These are phyloP conservation scores for Eulimnadia texana DNA, from an alignment of 1,140 invertebrate species.

Conservation along the genomic window DNA sequence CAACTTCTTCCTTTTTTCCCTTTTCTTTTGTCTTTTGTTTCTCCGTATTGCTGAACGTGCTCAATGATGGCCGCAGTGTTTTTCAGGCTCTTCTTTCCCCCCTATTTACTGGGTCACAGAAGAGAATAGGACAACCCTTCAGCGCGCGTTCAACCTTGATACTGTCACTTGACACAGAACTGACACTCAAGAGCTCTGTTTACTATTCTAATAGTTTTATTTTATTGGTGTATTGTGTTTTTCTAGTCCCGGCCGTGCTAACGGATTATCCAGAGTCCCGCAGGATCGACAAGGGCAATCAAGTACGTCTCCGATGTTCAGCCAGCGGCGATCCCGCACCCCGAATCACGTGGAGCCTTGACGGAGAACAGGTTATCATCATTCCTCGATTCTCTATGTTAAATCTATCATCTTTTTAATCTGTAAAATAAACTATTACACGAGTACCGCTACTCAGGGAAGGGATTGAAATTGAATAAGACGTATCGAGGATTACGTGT, in stretches of 20 bases:
- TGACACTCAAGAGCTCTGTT: too few species aligned
- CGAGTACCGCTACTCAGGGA: too few species aligned
- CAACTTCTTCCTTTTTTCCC: too few species aligned
- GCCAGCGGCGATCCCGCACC: slow-evolving; percentile 6
- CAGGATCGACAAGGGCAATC: neutral
- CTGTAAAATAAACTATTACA: too few species aligned
- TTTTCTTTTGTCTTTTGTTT: neutral
- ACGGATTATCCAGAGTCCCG: neutral
- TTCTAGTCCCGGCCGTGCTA: neutral
- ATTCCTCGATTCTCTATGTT: neutral
- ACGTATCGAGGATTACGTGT: too few species aligned
- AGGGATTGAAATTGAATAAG: too few species aligned
- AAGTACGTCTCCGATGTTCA: neutral
- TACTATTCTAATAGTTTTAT: too few species aligned
- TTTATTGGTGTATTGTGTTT: neutral
- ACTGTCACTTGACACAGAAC: too few species aligned
- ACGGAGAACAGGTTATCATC: slow-evolving; percentile 1
- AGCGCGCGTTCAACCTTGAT: too few species aligned
- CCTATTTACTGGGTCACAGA: neutral
- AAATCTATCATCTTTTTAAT: neutral
- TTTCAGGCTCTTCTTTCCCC: neutral
- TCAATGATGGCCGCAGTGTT: neutral
- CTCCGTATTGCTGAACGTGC: neutral
- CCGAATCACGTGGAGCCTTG: neutral
- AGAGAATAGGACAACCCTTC: too few species aligned